Evolutionary conservation across 2,888 invertebrate species (phyloP).

Genomic region (Drosophila rubida): DNA sequence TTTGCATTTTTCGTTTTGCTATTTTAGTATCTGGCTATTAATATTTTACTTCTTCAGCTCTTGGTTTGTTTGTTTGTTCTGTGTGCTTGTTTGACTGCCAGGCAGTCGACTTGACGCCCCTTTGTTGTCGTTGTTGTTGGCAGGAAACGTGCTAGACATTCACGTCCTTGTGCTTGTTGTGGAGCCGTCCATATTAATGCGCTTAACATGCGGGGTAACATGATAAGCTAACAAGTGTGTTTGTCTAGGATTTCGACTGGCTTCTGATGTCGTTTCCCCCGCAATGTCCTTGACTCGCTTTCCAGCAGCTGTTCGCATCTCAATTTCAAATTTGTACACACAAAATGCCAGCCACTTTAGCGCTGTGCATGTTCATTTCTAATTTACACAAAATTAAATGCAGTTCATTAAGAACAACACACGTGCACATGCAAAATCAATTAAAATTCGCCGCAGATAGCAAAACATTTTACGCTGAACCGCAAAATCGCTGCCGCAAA

Average conservation of each 20-base stretch:
- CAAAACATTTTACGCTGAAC: conserved; percentile 64
- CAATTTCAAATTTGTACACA: conserved; percentile 18
- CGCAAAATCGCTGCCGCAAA: conserved; percentile 69
- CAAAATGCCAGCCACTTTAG: no score
- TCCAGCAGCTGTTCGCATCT: conserved; percentile 21
- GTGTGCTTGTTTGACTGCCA: conserved; percentile 39
- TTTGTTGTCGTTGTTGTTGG: conserved; percentile 28
- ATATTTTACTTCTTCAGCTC: conserved; percentile 64
- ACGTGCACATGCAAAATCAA: conserved; percentile 70
- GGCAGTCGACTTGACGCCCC: conserved; percentile 62
- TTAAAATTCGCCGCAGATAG: conserved; percentile 60
- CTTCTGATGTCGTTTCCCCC: conserved; percentile 56
- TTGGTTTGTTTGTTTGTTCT: conserved; percentile 36
- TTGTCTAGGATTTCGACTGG: conserved; percentile 76
- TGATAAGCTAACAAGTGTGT: conserved; percentile 79
- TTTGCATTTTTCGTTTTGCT: conserved; percentile 56
- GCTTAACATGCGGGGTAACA: conserved; percentile 75
- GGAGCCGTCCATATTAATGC: conserved; percentile 60
- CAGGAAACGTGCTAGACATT: conserved; percentile 44
- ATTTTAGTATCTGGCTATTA: conserved; percentile 76
- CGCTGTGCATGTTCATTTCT: conserved; percentile 33
- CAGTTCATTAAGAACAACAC: conserved; percentile 61
- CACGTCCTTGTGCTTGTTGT: conserved; percentile 23
- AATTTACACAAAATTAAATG: conserved; percentile 58
- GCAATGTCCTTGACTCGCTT: conserved; percentile 46